These are phyloP conservation scores for Eupsittula cactorum DNA, from an alignment of 2,113 vertebrate species.

Conservation along the genomic window DNA sequence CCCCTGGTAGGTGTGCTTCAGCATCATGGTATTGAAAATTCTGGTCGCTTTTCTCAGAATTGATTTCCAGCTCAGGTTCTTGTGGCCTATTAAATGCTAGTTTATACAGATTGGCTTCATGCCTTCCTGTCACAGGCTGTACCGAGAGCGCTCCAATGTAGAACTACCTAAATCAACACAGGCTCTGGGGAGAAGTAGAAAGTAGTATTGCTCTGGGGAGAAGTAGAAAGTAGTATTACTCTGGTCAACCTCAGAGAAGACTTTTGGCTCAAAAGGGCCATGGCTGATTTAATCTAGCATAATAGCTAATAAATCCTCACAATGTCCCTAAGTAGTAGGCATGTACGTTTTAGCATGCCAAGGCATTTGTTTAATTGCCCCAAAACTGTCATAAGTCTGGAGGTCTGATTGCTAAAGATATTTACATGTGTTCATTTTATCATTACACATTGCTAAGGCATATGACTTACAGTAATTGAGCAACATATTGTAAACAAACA, in stretches of 20 bases:
- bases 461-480: neutral
- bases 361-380: slow-evolving; percentile 25
- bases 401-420: slow-evolving; percentile 1
- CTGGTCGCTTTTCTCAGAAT: neutral
- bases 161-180: neutral
- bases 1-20: neutral
- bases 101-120: neutral
- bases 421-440: neutral
- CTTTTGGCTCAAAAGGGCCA: neutral
- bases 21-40: neutral
- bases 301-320: slow-evolving; percentile 27
- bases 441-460: neutral
- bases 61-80: neutral
- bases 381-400: slow-evolving; percentile 20
- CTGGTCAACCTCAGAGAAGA: neutral
- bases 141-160: neutral
- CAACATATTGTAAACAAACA: slow-evolving; percentile 23
- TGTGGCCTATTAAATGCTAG: neutral
- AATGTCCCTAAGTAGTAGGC: neutral
- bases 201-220: neutral
- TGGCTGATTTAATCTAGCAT: slow-evolving; percentile 13
- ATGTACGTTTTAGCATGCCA: neutral
- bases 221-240: neutral
- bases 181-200: neutral
- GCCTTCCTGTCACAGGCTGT: neutral